These are phyloP conservation scores for Pararge aegeria DNA, from an alignment of 1,140 invertebrate genomes.

Conservation along the genomic window DNA sequence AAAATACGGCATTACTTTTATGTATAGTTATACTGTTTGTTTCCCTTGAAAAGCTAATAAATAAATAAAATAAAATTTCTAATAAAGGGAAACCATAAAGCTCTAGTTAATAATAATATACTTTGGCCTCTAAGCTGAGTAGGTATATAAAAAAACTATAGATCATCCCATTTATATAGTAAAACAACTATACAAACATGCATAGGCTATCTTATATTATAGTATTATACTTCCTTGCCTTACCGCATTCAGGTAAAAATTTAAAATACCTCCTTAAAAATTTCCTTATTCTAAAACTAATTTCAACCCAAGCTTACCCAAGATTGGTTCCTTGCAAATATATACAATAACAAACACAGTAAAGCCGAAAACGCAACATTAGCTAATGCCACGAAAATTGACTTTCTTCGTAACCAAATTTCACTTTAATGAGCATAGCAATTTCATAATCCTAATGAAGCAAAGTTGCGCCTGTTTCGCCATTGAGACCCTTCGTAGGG, in stretches of 20 bases:
- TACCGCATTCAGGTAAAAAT: neutral
- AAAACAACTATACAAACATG: no score
- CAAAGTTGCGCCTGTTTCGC: constrained; percentile 18
- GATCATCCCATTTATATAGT: no score
- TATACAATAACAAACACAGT: neutral
- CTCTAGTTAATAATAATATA: no score
- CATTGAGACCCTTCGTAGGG: constrained; percentile 10
- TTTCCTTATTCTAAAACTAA: neutral
- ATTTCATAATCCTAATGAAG: constrained; percentile 29
- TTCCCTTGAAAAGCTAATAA: no score
- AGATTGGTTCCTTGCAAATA: neutral
- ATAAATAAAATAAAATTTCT: no score
- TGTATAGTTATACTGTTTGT: no score
- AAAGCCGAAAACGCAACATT: constrained; percentile 15
- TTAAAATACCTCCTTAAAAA: neutral
- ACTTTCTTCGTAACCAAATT: constrained; percentile 27
- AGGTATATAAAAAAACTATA: no score
- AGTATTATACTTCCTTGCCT: no score
- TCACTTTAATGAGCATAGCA: constrained; percentile 21
- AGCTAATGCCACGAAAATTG: constrained; percentile 23
- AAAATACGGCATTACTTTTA: no score
- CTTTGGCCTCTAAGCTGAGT: no score
- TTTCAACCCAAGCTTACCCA: neutral
- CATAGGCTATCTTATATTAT: no score
- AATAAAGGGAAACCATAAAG: no score